Conservation (phyloP, 2,888 invertebrate species). For the Rhagophthalmus giganteus region DNA sequence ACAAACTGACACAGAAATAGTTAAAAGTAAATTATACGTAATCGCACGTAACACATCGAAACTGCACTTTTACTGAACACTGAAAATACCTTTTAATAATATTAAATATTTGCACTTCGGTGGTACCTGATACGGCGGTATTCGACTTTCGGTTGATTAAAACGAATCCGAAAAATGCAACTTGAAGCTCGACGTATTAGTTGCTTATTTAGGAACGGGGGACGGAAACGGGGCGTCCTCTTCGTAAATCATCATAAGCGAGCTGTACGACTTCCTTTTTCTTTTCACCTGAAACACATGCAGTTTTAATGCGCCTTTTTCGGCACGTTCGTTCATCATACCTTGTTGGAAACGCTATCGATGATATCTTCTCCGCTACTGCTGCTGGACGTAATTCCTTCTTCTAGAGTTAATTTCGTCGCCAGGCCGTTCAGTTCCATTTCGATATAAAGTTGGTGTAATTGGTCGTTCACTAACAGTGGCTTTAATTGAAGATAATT, state of each 20-base stretch:
- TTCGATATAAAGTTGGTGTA: constrained; percentile 70
- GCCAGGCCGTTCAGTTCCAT: constrained; percentile 67
- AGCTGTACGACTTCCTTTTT: constrained; percentile 59
- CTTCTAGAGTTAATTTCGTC: constrained; percentile 64
- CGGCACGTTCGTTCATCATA: too few species aligned
- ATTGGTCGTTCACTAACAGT: constrained; percentile 70
- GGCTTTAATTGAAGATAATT: constrained; percentile 57
- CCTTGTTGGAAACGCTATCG: too few species aligned
- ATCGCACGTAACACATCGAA: too few species aligned
- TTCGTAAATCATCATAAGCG: constrained; percentile 69
- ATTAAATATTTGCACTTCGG: too few species aligned
- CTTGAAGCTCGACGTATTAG: neutral
- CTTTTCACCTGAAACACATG: constrained; percentile 49
- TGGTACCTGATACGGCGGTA: too few species aligned
- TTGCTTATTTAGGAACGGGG: constrained; percentile 37
- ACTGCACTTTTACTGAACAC: too few species aligned
- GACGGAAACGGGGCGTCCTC: constrained; percentile 71
- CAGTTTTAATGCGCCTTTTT: neutral
- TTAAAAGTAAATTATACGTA: too few species aligned
- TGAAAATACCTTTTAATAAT: too few species aligned
- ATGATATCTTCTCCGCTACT: too few species aligned
- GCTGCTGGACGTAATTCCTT: constrained; percentile 63
- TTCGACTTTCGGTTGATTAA: too few species aligned
- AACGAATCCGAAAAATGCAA: too few species aligned
- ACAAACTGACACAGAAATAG: too few species aligned